Evolutionary conservation across 2,888 invertebrate genomes (phyloP), one percentile per base, ranked within the genome.

Genomic region (Eucera pruinosa): DNA sequence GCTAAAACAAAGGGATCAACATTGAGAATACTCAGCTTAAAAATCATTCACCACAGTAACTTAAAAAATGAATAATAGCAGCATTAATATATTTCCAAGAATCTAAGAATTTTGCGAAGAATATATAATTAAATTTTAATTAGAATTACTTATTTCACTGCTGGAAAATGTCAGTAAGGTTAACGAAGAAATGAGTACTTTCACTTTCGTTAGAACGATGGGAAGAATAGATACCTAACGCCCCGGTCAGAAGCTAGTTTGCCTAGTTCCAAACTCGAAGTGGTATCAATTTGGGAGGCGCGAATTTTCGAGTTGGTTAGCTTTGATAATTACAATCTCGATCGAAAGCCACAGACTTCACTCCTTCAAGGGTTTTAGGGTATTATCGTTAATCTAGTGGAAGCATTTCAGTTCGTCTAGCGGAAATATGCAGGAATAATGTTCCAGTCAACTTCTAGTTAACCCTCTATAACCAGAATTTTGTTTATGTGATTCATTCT

Each of bases 231-330:
- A 27, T 2, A 20, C 20, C 2, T 7, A 33, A 15, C n/a, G 7
- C 0, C 0, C 0, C 25, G 15, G 1, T 6, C 13, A 13, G 36
- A 27, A 36, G 7, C 27, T 41, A 64, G 11, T 52, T 64, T 9
- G 9, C 15, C n/a, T 20, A n/a, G 5, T 27, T 20, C 11, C 27
- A 20, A 33, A 23, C 61, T n/a, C n/a, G n/a, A 36, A n/a, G 23
- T 11, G 11, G 23, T 48, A 48, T 36, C 64, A 41, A 52, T 64
- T 64, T 41, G 13, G 39, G 13, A 27, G 50, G 20, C 41, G 27
- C 18, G 27, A 41, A 52, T 64, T 64, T 64, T 64, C 52, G 27
- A 52, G 52, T 41, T 52, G 20, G 52, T 64, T 64, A 41, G 20
- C 52, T 27, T 41, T 25, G 27, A 15, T 64, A 64, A 64, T 64